Evolutionary conservation across 2,888 invertebrate species (phyloP).

Genomic region (Cataglyphis rosenhaueri): DNA sequence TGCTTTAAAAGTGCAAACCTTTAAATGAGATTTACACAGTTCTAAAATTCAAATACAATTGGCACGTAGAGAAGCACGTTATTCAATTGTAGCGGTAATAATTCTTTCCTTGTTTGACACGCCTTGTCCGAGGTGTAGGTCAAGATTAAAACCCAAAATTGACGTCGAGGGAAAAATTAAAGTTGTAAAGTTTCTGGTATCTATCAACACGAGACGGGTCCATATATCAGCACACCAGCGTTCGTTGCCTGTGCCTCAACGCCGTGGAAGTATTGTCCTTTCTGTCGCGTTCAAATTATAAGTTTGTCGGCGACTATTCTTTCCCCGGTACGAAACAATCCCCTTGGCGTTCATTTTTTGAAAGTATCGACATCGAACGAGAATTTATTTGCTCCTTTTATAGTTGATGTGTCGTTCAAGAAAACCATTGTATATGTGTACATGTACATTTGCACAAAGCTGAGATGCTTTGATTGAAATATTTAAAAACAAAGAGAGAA

Average conservation of each 20-base stretch:
- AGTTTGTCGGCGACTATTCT: conserved; percentile 51
- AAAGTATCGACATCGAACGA: conserved; percentile 76
- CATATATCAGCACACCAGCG: conserved; percentile 79
- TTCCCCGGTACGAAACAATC: conserved; percentile 59
- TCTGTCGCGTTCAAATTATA: neutral
- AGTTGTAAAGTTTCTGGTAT: conserved; percentile 81
- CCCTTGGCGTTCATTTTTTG: conserved; percentile 80
- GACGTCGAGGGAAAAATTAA: conserved; percentile 77
- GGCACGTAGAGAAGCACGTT: conserved; percentile 18
- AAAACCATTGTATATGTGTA: conserved; percentile 2
- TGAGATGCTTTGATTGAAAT: neutral
- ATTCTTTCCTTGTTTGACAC: conserved; percentile 58
- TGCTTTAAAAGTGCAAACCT: neutral
- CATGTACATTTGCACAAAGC: neutral
- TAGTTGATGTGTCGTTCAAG: conserved; percentile 48
- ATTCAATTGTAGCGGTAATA: conserved; percentile 50
- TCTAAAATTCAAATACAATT: conserved; percentile 15
- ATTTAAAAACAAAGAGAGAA: conserved; percentile 5
- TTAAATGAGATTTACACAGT: conserved; percentile 26
- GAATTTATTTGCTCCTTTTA: conserved; percentile 55
- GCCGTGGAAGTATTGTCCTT: conserved; percentile 72
- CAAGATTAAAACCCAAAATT: conserved; percentile 78
- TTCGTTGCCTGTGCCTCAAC: conserved; percentile 57
- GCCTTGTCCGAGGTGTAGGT: conserved; percentile 53
- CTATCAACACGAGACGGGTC: conserved; percentile 79